A percentile compares a stretch with the other conserved stretches of the same genome.
Conservation (phyloP, 2,888 invertebrate species). For the Drosophila leonis region DNA sequence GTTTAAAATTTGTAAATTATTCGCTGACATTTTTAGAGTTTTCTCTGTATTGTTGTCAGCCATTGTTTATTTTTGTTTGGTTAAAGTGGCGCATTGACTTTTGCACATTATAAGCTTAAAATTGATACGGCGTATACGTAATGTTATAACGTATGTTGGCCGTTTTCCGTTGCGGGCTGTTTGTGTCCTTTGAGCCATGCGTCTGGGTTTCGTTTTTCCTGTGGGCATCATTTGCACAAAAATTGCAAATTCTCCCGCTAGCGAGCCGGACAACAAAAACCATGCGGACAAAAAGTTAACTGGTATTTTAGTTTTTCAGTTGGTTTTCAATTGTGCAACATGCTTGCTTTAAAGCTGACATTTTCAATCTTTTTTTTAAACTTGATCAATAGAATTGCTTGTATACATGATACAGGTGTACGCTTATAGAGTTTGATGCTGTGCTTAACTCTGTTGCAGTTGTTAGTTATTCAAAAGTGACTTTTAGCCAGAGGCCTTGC, state of each 20-base stretch:
- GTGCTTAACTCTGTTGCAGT: conserved; percentile 8
- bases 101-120: conserved; percentile 67
- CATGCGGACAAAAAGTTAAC: conserved; percentile 56
- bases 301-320: conserved; percentile 53
- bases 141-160: conserved; percentile 26
- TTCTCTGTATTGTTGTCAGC: background rate
- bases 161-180: conserved; percentile 10
- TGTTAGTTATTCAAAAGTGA: conserved; percentile 13
- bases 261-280: conserved; percentile 42
- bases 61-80: conserved; percentile 29
- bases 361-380: conserved; percentile 5
- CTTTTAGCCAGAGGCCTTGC: background rate
- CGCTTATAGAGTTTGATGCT: conserved; percentile 22
- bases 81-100: conserved; percentile 58
- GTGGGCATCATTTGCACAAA: conserved; percentile 78
- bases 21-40: conserved; percentile 8
- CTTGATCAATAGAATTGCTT: background rate
- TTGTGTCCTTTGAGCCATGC: conserved; percentile 61
- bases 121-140: conserved; percentile 67
- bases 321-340: conserved; percentile 42
- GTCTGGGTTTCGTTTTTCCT: conserved; percentile 63
- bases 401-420: conserved; percentile 31
- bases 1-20: background rate
- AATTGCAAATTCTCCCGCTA: conserved; percentile 62
- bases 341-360: conserved; percentile 6